Evolutionary conservation across 1,140 invertebrate genomes (phyloP), one percentile per base, ranked within the genome.

Genomic region (Linepithema humile): DNA sequence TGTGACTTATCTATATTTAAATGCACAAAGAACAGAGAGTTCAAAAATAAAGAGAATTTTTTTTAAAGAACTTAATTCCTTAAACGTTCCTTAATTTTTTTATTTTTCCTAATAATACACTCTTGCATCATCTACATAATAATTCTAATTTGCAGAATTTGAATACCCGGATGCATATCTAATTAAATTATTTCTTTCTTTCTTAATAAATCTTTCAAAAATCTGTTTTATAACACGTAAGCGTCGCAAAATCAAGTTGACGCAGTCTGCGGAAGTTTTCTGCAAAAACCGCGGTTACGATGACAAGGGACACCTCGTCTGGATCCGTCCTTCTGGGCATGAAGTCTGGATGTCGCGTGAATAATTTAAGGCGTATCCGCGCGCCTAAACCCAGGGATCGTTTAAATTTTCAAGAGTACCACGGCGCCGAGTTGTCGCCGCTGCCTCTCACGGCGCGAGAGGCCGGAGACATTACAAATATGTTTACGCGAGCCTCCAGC

Each of bases 401-500:
- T 32, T 53, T 53, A 83, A 83, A 77, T 53, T 59, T 83, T 83
- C 82, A 53, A 4, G 43, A 64, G 32, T 57, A 29, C 64, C 3
- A 20, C 48, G 48, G 32, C 35, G 64, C 7, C 62, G 48, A 69
- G 62, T 78, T 78, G 62, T 78, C 75, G 43, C 45, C 75, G 43
- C 45, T 29, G 62, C 20, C 45, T 53, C 35, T 69, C 23, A 20
- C 45, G 59, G 59, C 59, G 74, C 43, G 45, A 23, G 59, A 59
- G 20, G 35, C 23, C 20, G n/a, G 57, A 53, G 26, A n/a, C 20
- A 38, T 65, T 70, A 72, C 57, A 75, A 88, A 88, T 85, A 84
- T 80, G 73, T 85, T 89, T 89, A 62, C 82, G 75, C 62, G 75
- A 60, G 20, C 10, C 53, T 17, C 10, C 23, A 43, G 62, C 23